Conservation (phyloP, 92 coral and sea anemone species). For the Galaxea fascicularis region DNA sequence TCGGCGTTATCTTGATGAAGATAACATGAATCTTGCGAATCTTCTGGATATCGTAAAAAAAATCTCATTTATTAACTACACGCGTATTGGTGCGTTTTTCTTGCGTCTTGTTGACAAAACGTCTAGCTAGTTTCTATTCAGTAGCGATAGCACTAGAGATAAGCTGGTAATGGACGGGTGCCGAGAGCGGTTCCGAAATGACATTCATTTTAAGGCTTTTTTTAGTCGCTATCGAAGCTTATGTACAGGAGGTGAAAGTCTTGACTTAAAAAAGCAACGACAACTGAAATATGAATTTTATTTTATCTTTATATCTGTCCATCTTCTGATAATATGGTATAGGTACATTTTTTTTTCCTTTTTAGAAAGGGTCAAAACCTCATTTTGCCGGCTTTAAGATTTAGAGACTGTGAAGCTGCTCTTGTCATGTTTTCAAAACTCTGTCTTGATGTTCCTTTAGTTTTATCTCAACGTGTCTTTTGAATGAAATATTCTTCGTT, state of each 20-base stretch:
- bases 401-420: background rate
- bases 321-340: background rate
- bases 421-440: background rate
- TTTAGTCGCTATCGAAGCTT: constrained; percentile 34
- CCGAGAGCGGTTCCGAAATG: constrained; percentile 46
- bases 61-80: constrained; percentile 38
- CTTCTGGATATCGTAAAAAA: constrained; percentile 31
- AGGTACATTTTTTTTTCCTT: background rate
- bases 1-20: constrained; percentile 52
- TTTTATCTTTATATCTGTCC: constrained; percentile 19
- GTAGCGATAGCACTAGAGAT: constrained; percentile 16
- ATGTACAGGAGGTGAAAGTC: constrained; percentile 43
- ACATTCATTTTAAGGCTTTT: constrained; percentile 18
- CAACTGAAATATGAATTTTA: background rate
- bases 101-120: constrained; percentile 36
- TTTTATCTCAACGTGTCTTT: background rate
- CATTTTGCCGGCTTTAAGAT: background rate
- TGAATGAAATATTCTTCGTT: constrained; percentile 11
- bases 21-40: constrained; percentile 38
- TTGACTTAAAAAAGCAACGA: constrained; percentile 22
- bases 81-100: constrained; percentile 43
- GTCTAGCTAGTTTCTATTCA: constrained; percentile 21
- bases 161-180: constrained; percentile 25
- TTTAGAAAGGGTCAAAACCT: background rate
- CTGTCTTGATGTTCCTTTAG: background rate